Base-by-base conservation (phyloP, 2,888 invertebrate genomes). In the Tetragonula carbonaria region DNA sequence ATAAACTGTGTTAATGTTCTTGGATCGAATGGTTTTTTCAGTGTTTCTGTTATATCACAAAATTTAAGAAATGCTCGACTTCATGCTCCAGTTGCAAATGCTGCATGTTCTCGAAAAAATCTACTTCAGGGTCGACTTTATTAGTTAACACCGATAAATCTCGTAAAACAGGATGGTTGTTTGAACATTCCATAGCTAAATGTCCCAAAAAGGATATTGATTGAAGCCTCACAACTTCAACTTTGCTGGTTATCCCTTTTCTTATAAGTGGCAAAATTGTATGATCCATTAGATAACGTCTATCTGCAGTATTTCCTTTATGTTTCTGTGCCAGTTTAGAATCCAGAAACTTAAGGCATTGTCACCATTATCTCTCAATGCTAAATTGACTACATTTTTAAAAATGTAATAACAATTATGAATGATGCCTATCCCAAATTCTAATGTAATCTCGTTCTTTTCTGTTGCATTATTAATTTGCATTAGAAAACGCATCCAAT, bases 81-180 rank as follows among this genome's bases (percentile, higher is more conserved):
- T 92, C 23, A 23, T 23, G 23, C 98, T 97, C 83, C 98, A 97
- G 95, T 95, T 99, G 98, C 68, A 98, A 94, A 95, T 99, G 99
- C 50, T 96, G 96, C 92, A 99, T 96, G 93, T 99, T 99, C 92
- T 98, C 98, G 93, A 99, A 99, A 95, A 99, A 99, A 94, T 99
- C 99, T 0, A 97, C 97, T 94, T 99, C 99, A 14, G 96, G 94
- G 93, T 99, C 23, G 23, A 23, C 23, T 23, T 23, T 23, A 23
- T 23, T 23, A 23, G 23, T 23, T 23, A 23, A 23, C 23, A 23
- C 23, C 98, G 70, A 95, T 78, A 98, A 95, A 95, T 98, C 98
- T 28, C 96, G 95, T 2, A 98, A 94, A 0, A 98, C 96, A 3
- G 96, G 96, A 94, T 98, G 97, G 0, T 96, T 95, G 0, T 96